These are phyloP conservation scores for Rhadinocentrus ornatus DNA, from an alignment of 2,797 vertebrate genomes.

Conservation along the genomic window DNA sequence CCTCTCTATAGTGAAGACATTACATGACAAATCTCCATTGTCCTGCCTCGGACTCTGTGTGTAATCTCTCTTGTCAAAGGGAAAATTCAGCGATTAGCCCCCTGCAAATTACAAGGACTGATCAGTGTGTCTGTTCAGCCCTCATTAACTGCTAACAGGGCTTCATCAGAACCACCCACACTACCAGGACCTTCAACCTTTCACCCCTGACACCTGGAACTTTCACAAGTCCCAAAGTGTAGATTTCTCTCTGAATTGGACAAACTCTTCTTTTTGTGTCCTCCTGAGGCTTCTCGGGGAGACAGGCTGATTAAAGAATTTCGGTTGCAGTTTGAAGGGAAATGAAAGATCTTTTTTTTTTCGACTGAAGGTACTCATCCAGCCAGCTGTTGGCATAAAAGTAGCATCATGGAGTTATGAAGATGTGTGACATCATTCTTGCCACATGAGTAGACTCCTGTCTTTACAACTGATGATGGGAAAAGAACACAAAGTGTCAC, in stretches of 20 bases:
- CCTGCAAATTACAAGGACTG: conserved; percentile 79
- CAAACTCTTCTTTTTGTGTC: conserved; percentile 53
- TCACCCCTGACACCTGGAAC: conserved; percentile 79
- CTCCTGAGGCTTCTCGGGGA: conserved; percentile 23
- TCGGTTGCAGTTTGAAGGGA: conserved; percentile 24
- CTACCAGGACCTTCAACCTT: conserved; percentile 78
- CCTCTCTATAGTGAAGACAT: conserved; percentile 75
- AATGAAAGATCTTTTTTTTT: conserved; percentile 41
- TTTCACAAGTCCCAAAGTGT: conserved; percentile 51
- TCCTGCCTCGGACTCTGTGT: conserved; percentile 62
- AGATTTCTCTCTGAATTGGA: conserved; percentile 48
- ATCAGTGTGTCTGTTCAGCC: conserved; percentile 78
- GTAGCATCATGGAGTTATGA: conserved; percentile 31
- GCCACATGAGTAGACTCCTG: conserved; percentile 9
- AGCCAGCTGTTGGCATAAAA: conserved; percentile 27
- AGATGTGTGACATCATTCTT: conserved; percentile 20
- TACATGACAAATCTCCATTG: conserved; percentile 80
- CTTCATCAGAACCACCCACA: conserved; percentile 80
- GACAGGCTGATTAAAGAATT: conserved; percentile 40
- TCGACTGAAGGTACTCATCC: not conserved
- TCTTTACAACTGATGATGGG: conserved; percentile 10
- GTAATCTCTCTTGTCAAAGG: conserved; percentile 82
- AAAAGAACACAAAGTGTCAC: conserved; percentile 50
- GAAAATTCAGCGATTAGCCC: conserved; percentile 82
- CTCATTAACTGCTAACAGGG: conserved; percentile 79